Evolutionary conservation across 2,797 vertebrate species (phyloP).

Genomic region (Notamacropus eugenii): DNA sequence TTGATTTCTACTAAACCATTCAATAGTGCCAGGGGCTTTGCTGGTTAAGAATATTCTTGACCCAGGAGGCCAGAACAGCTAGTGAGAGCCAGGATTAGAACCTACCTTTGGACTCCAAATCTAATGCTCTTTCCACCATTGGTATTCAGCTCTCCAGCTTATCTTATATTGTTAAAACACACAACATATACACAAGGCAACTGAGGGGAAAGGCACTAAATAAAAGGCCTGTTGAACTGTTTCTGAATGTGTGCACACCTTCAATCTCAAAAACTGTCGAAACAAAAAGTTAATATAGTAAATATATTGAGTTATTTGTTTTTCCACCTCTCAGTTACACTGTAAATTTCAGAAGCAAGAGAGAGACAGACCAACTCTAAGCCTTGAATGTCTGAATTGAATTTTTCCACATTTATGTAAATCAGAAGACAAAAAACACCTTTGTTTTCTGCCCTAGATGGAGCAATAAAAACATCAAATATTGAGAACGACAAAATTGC

Average conservation of each 20-base stretch:
- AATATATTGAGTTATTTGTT: not conserved
- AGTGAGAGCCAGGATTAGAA: not conserved
- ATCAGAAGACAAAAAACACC: conserved; percentile 31
- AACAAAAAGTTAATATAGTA: not conserved
- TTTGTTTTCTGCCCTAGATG: conserved; percentile 16
- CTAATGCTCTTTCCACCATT: not conserved
- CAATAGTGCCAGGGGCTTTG: not conserved
- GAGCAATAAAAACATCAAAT: conserved; percentile 4
- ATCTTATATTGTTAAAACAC: not conserved
- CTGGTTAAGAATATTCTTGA: not conserved
- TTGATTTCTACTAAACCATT: not conserved
- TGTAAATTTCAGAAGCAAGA: not conserved
- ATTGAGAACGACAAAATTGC: conserved; percentile 12
- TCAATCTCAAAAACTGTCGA: not conserved
- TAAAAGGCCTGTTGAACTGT: not conserved
- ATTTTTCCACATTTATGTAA: not conserved
- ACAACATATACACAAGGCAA: not conserved
- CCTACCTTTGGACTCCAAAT: not conserved
- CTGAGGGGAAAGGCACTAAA: not conserved
- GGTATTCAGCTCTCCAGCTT: not conserved
- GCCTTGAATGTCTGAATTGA: not conserved
- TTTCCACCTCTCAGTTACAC: not conserved
- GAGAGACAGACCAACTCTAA: not conserved
- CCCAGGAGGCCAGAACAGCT: not conserved
- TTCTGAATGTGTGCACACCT: not conserved